phyloP scores from a whole-genome alignment of 1,140 invertebrate genomes.

The Neodiprion pinetum region DNA sequence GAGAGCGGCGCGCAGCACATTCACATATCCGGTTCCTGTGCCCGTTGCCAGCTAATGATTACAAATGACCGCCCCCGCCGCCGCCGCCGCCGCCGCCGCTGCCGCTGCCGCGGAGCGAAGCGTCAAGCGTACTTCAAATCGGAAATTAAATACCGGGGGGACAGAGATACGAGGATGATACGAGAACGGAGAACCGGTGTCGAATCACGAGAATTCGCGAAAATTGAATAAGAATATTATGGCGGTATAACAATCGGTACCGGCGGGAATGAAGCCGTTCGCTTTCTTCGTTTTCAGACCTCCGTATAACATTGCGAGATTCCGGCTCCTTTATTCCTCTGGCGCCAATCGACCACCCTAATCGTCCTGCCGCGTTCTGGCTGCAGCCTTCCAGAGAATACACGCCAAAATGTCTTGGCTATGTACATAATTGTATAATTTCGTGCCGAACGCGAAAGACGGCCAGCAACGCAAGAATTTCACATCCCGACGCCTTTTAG shows the following conservation, averaged over 20 bases:
- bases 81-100: neutral
- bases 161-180: neutral
- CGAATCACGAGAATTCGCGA: neutral
- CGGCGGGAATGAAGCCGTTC: too few relatives aligned
- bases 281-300: too few relatives aligned
- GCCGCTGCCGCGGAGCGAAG: neutral
- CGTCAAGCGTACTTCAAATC: neutral
- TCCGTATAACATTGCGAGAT: too few relatives aligned
- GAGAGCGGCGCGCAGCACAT: neutral
- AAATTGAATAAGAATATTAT: too few relatives aligned
- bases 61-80: conserved; percentile 1
- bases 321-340: neutral
- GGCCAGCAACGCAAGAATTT: too few relatives aligned
- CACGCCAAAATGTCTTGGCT: neutral
- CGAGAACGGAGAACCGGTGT: neutral
- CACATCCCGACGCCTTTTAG: too few relatives aligned
- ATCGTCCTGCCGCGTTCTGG: neutral
- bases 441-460: too few relatives aligned
- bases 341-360: conserved; percentile 6
- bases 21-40: neutral
- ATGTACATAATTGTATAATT: neutral
- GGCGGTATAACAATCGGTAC: too few relatives aligned
- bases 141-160: neutral
- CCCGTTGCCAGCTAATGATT: conserved; percentile 4
- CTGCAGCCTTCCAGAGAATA: too few relatives aligned